A percentile compares a stretch with the other conserved stretches of the same genome.
Conservation (phyloP, 2,797 vertebrate genomes). For the Falco columbarius region DNA sequence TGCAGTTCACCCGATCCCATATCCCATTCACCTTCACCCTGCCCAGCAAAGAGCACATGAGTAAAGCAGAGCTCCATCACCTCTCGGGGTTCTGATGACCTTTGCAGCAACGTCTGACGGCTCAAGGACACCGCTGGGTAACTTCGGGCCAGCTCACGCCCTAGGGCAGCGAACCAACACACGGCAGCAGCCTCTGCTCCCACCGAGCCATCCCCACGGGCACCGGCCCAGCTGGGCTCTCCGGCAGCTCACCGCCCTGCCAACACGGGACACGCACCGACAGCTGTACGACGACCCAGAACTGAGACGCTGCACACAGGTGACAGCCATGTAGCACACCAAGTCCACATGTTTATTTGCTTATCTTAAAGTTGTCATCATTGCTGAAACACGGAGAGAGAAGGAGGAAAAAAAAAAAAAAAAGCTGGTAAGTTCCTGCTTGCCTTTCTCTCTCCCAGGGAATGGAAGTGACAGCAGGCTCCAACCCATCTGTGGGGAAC, state of each 20-base stretch:
- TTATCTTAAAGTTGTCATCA: background rate
- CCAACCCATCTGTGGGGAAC: no score
- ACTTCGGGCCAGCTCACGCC: background rate
- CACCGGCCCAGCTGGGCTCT: background rate
- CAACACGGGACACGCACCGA: rapidly evolving
- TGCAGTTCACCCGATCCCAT: rapidly evolving
- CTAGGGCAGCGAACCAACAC: rapidly evolving
- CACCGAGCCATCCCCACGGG: rapidly evolving
- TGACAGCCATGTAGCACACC: background rate
- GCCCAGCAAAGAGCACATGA: rapidly evolving
- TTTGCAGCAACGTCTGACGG: rapidly evolving
- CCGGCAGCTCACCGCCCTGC: background rate
- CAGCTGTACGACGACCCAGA: rapidly evolving
- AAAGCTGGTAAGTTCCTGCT: background rate
- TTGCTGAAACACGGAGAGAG: no score
- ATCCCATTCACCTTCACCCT: background rate
- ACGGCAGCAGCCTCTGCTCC: background rate
- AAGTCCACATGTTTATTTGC: background rate
- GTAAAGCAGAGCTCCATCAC: background rate
- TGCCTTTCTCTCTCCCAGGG: background rate
- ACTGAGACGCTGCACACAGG: rapidly evolving
- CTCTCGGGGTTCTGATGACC: rapidly evolving
- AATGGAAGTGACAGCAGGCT: background rate
- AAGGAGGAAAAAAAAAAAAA: no score
- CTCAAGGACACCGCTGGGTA: rapidly evolving